Evolutionary conservation across 2,113 vertebrate genomes (phyloP), one percentile per base, ranked within the genome.

Genomic region (Fregata magnificens): DNA sequence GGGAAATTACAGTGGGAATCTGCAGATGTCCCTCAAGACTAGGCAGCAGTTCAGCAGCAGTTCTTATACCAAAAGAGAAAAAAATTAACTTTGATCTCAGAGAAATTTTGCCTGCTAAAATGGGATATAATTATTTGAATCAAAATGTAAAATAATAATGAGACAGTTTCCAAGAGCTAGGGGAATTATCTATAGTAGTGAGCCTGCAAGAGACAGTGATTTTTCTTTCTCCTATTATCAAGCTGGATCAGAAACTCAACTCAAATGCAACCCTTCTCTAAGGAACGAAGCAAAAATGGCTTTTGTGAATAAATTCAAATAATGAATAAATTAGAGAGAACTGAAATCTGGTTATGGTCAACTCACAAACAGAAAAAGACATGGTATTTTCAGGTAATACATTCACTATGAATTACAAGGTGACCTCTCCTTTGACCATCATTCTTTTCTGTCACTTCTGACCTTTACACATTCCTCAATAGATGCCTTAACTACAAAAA

Each of bases 111-210:
- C 44, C 18, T 83, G 61, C 38, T 91, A 84, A 88, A 81, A 69
- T 67, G 47, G n/a, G 34, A 71, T 84, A 92, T 44, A 89, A 78
- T 82, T 95, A 88, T 92, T 76, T 76, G 28, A 91, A 86, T 82
- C 29, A 78, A 92, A 77, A 95, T 74, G 24, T 59, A 78, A 93
- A 84, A 92, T 88, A 83, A 92, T 88, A 78, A 86, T 81, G 47
- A 88, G 74, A 73, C 5, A 4, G 29, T 59, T 90, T 92, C 44
- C 42, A 90, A 74, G 72, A 90, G 26, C 45, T 71, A 44, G 26
- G 76, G 76, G 34, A 90, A 92, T 74, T 88, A 49, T 62, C 40
- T 84, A 20, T 31, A 38, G 65, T 36, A 85, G 34, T 18, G 14
- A 96, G 28, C 15, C 56, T 94, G 21, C 28, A 74, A 72, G 11